These are phyloP conservation scores for Brachystomella parvula DNA, from an alignment of 1,140 invertebrate species.

Conservation along the genomic window DNA sequence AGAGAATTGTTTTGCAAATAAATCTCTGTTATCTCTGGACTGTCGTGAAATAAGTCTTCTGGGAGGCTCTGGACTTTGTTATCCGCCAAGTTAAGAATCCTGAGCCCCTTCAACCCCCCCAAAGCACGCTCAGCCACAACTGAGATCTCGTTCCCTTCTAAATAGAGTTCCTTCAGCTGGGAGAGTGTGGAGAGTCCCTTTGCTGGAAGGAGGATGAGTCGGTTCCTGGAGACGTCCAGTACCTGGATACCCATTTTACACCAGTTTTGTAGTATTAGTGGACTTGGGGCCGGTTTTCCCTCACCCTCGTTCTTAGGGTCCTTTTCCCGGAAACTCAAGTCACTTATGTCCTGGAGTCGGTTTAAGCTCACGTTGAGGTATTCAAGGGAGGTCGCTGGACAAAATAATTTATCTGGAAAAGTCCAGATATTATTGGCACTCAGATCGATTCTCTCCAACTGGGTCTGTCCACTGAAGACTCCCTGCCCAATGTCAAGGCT, in stretches of 20 bases:
- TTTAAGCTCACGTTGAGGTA: conserved; percentile 74
- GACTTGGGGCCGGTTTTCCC: conserved; percentile 40
- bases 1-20: conserved; percentile 82
- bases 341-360: conserved; percentile 69
- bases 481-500: conserved; percentile 66
- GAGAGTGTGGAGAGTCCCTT: conserved; percentile 68
- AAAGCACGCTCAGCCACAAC: conserved; percentile 73
- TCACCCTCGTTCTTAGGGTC: conserved; percentile 44
- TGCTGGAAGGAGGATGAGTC: conserved; percentile 67
- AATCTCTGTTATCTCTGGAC: conserved; percentile 69
- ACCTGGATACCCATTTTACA: conserved; percentile 71
- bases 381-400: conserved; percentile 65
- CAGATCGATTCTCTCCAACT: conserved; percentile 72
- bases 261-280: no score
- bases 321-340: conserved; percentile 62
- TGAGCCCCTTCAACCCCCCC: conserved; percentile 63
- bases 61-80: conserved; percentile 80
- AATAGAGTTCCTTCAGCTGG: conserved; percentile 63
- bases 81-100: conserved; percentile 71
- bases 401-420: conserved; percentile 74
- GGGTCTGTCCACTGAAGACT: conserved; percentile 59
- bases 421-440: conserved; percentile 82
- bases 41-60: conserved; percentile 68
- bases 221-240: conserved; percentile 74
- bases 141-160: conserved; percentile 75